phyloP scores from a whole-genome alignment of 2,888 invertebrate genomes.

The Artemia sp. region DNA sequence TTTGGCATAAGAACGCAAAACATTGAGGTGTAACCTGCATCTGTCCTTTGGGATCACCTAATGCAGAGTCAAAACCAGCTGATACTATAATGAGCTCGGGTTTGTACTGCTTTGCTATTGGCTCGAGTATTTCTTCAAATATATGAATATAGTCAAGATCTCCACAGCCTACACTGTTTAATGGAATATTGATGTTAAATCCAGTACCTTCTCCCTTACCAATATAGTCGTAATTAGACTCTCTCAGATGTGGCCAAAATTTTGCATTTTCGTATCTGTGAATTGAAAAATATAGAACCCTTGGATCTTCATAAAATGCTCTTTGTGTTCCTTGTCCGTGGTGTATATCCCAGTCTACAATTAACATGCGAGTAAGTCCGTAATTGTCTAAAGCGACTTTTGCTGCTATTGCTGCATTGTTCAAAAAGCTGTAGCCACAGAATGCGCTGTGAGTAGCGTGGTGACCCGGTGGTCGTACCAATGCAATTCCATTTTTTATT shows the following conservation, averaged over 20 bases:
- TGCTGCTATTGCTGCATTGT: slow-evolving; percentile 39
- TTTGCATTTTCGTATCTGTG: slow-evolving; percentile 38
- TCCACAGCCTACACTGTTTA: slow-evolving; percentile 36
- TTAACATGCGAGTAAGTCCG: slow-evolving; percentile 32
- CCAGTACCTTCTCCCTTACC: slow-evolving; percentile 35
- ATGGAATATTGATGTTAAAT: slow-evolving; percentile 38
- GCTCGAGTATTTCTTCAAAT: slow-evolving; percentile 32
- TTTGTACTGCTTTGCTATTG: slow-evolving; percentile 32
- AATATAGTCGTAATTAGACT: slow-evolving; percentile 35
- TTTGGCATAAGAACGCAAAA: slow-evolving; percentile 36
- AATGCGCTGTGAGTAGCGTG: slow-evolving; percentile 36
- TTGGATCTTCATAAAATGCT: slow-evolving; percentile 30
- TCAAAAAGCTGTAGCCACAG: slow-evolving; percentile 41
- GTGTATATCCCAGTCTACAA: slow-evolving; percentile 39
- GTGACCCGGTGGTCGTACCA: slow-evolving; percentile 37
- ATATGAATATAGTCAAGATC: slow-evolving; percentile 37
- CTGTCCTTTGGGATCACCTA: slow-evolving; percentile 36
- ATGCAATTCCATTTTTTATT: slow-evolving; percentile 29
- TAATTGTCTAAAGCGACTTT: slow-evolving; percentile 28
- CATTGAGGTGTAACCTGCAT: slow-evolving; percentile 36
- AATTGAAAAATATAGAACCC: slow-evolving; percentile 38
- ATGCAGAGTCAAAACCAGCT: slow-evolving; percentile 35
- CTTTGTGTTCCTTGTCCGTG: slow-evolving; percentile 36
- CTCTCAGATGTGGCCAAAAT: slow-evolving; percentile 38
- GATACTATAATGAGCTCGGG: slow-evolving; percentile 36